Evolutionary conservation across 2,888 invertebrate genomes (phyloP).

Genomic region (Lasioglossum marginatum): DNA sequence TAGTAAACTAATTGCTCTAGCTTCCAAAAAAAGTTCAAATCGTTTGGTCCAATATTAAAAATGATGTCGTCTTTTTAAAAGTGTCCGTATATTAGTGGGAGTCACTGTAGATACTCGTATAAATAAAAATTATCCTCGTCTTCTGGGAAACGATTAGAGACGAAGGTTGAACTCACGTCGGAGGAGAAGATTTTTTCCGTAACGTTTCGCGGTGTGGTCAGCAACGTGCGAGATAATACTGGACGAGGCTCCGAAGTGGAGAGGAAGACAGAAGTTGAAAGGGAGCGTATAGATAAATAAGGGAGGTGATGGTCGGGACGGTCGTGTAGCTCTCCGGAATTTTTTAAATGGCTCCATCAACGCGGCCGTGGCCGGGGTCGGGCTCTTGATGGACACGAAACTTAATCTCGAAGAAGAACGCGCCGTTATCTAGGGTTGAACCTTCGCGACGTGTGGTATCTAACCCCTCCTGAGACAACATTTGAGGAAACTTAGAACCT

Average conservation of each 20-base stretch:
- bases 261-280: neutral
- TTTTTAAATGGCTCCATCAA: slow-evolving; percentile 55
- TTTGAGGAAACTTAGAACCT: slow-evolving; percentile 78
- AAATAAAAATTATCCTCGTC: neutral
- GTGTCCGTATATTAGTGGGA: too few species aligned
- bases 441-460: slow-evolving; percentile 72
- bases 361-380: neutral
- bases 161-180: neutral
- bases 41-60: too few species aligned
- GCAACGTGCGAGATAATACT: neutral
- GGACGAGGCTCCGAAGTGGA: neutral
- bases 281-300: slow-evolving; percentile 5
- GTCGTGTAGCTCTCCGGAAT: slow-evolving; percentile 29
- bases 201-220: neutral
- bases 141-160: neutral
- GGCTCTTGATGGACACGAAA: slow-evolving; percentile 51
- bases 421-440: slow-evolving; percentile 74
- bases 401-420: slow-evolving; percentile 64
- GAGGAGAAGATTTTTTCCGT: neutral
- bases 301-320: neutral
- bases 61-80: too few species aligned
- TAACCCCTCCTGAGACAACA: slow-evolving; percentile 82
- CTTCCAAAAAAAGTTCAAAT: too few species aligned
- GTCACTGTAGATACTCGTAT: too few species aligned
- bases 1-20: too few species aligned